These are phyloP conservation scores for Sisyra nigra DNA, from an alignment of 2,888 invertebrate genomes.

Conservation along the genomic window DNA sequence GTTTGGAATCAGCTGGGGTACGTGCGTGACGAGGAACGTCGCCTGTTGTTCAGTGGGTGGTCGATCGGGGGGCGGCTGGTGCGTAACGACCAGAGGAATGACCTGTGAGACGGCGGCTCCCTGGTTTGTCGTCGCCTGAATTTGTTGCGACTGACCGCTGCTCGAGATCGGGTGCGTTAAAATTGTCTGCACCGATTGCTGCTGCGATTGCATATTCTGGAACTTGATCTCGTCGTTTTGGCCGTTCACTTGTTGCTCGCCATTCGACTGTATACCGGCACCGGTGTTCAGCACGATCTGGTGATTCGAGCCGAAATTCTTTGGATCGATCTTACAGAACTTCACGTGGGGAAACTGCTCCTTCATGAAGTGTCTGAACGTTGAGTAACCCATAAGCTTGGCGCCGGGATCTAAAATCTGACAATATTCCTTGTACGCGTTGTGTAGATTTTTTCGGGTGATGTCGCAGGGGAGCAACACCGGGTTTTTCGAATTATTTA, in stretches of 20 bases:
- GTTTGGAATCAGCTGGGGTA: conserved; percentile 41
- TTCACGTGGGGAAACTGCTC: conserved; percentile 66
- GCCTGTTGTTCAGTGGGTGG: conserved; percentile 34
- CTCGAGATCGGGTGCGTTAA: conserved; percentile 21
- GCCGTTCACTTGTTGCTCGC: conserved; percentile 26
- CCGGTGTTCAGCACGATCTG: conserved; percentile 25
- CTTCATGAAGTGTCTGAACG: conserved; percentile 66
- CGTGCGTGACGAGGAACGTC: conserved; percentile 46
- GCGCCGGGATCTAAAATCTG: conserved; percentile 50
- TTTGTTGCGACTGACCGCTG: conserved; percentile 25
- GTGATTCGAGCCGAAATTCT: conserved; percentile 15
- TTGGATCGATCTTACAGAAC: conserved; percentile 44
- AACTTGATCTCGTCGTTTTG: conserved; percentile 16
- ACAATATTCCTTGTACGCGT: conserved; percentile 57
- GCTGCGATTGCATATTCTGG: conserved; percentile 23
- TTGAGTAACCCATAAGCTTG: conserved; percentile 65
- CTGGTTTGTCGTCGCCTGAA: conserved; percentile 37
- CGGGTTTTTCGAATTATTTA: conserved; percentile 31
- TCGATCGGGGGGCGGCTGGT: conserved; percentile 24
- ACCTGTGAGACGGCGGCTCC: conserved; percentile 36
- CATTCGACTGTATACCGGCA: conserved; percentile 18
- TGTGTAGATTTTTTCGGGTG: conserved; percentile 53
- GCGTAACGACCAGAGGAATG: conserved; percentile 44
- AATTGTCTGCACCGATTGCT: conserved; percentile 28
- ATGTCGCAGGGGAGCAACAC: conserved; percentile 38